A percentile compares a stretch with the other conserved stretches of the same genome.
phyloP scores from a whole-genome alignment of 2,113 vertebrate genomes.

The Scytalopus superciliaris region DNA sequence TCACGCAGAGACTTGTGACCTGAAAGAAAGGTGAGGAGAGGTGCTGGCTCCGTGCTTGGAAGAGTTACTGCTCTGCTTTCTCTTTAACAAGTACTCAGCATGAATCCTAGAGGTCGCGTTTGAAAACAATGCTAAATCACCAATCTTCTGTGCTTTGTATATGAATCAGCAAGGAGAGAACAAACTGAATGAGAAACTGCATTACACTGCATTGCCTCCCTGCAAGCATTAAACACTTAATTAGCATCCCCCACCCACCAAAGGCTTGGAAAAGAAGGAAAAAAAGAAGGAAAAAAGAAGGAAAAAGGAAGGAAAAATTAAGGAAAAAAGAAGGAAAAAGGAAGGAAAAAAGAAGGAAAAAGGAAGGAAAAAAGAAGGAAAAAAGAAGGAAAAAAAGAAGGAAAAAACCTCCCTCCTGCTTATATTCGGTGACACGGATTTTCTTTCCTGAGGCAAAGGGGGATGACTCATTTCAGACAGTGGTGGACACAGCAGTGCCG shows the following conservation, averaged over 20 bases:
- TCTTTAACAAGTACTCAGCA: background rate
- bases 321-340: background rate
- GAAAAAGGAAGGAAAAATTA: no score
- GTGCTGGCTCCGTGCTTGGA: background rate
- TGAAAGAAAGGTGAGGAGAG: background rate
- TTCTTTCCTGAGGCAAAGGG: background rate
- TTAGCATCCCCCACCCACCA: background rate
- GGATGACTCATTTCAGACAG: background rate
- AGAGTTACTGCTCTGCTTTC: background rate
- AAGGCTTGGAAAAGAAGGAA: background rate
- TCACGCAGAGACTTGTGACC: background rate
- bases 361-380: background rate
- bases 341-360: background rate
- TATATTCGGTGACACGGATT: background rate
- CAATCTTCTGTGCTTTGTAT: background rate
- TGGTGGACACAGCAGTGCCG: fast-evolving
- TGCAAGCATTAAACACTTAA: background rate
- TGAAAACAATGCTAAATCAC: background rate
- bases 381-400: no score
- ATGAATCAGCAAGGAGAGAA: background rate
- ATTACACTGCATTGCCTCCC: background rate
- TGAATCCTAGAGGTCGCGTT: background rate
- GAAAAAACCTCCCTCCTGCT: background rate
- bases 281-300: background rate
- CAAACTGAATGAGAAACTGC: background rate